A percentile compares a stretch with the other conserved stretches of the same genome.
These are phyloP conservation scores for Penaeus vannamei DNA, from an alignment of 1,140 invertebrate genomes.

Conservation along the genomic window DNA sequence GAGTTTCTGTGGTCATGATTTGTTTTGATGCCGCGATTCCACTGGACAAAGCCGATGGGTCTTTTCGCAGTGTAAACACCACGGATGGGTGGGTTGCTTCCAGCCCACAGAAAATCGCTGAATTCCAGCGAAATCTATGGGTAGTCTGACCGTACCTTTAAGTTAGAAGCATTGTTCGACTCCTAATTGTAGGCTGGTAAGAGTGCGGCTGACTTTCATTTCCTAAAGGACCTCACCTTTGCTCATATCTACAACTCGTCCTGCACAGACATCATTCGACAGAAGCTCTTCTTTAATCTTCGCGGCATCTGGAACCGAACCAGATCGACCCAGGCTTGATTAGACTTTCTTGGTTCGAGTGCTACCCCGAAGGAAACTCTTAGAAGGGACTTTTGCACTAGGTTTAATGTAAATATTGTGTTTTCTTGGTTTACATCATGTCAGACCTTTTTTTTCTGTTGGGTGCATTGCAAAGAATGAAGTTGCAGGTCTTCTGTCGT, in stretches of 20 bases:
- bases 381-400: not conserved
- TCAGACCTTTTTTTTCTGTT: too few relatives aligned
- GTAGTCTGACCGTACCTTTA: too few relatives aligned
- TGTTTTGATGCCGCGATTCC: too few relatives aligned
- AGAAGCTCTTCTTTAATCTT: conserved; percentile 35
- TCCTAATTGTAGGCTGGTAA: not conserved
- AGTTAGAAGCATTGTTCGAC: conserved; percentile 5
- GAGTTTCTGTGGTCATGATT: too few relatives aligned
- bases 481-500: too few relatives aligned
- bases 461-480: too few relatives aligned
- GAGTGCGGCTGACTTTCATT: conserved; percentile 4
- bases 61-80: too few relatives aligned
- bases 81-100: too few relatives aligned
- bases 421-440: not conserved
- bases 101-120: too few relatives aligned
- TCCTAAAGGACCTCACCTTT: conserved; percentile 1
- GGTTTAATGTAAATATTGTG: conserved; percentile 8
- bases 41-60: too few relatives aligned
- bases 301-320: conserved; percentile 29
- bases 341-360: not conserved
- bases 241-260: conserved; percentile 35
- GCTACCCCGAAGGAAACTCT: conserved; percentile 16
- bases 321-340: conserved; percentile 10
- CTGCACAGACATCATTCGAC: conserved; percentile 31
- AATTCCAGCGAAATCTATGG: too few relatives aligned